phyloP scores from a whole-genome alignment of 53 echinoderm and acorn worm genomes.

The Patiria pectinifera region DNA sequence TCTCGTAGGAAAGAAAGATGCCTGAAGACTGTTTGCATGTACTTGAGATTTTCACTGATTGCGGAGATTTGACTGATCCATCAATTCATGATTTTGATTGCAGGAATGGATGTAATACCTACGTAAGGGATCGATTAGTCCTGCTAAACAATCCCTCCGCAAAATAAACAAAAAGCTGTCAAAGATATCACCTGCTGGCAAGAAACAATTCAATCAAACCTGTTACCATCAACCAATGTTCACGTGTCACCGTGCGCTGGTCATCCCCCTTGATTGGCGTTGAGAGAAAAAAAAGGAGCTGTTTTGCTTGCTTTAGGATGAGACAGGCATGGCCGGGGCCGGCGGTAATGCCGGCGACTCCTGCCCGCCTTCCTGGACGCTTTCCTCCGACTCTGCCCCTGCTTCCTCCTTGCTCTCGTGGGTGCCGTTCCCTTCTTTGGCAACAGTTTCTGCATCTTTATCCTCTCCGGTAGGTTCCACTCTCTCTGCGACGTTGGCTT shows the following conservation, averaged over 20 bases:
- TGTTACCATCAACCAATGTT: not conserved
- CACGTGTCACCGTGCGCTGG: not conserved
- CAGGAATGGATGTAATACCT: not conserved
- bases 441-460: not conserved
- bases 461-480: not conserved
- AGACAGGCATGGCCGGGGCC: not conserved
- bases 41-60: not conserved
- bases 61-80: not conserved
- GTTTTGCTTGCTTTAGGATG: not conserved
- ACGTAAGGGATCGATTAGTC: conserved; percentile 8
- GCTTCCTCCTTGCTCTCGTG: conserved; percentile 2
- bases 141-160: conserved; percentile 19
- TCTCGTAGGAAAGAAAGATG: not conserved
- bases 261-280: not conserved
- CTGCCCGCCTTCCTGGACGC: not conserved
- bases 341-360: not conserved
- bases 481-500: not conserved
- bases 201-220: conserved; percentile 15
- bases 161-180: not conserved
- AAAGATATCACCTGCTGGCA: conserved; percentile 35
- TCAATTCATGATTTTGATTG: not conserved
- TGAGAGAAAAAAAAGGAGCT: not conserved
- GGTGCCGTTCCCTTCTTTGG: not conserved
- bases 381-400: conserved; percentile 7
- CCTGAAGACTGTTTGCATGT: not conserved